phyloP scores from a whole-genome alignment of 2,888 invertebrate genomes.

The Erebia aethiops region DNA sequence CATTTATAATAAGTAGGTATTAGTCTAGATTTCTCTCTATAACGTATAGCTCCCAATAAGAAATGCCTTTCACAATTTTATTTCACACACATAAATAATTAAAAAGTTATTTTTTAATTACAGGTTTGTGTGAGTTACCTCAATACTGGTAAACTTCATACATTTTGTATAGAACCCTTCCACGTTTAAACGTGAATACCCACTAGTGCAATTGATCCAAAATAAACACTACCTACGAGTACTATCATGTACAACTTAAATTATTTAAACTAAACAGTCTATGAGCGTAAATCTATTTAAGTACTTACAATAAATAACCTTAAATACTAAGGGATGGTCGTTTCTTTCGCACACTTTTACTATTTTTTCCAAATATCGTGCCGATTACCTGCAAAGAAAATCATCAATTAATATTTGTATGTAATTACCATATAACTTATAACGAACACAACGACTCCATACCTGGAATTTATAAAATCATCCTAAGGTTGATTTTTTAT shows the following conservation, averaged over 20 bases:
- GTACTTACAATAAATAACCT: conserved; percentile 48
- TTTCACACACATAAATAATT: too few species aligned
- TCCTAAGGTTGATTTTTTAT: too few species aligned
- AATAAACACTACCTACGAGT: neutral
- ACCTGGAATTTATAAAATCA: too few species aligned
- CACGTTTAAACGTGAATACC: neutral
- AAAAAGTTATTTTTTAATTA: neutral
- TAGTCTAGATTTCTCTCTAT: too few species aligned
- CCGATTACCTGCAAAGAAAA: conserved; percentile 82
- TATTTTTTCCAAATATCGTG: conserved; percentile 91
- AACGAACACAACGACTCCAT: too few species aligned
- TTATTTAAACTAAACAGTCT: conserved; percentile 62
- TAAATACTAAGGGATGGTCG: conserved; percentile 90
- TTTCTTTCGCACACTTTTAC: conserved; percentile 89
- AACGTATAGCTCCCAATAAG: too few species aligned
- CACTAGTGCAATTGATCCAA: neutral
- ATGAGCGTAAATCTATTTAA: conserved; percentile 47
- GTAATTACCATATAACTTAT: neutral
- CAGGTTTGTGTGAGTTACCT: neutral
- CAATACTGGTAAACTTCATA: neutral
- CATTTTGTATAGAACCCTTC: neutral
- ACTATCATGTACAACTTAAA: conserved; percentile 14
- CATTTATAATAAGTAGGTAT: too few species aligned
- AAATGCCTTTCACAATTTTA: too few species aligned
- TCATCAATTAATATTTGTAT: conserved; percentile 10